A percentile compares a stretch with the other conserved stretches of the same genome.
These are phyloP conservation scores for Platalea minor DNA, from an alignment of 2,797 vertebrate genomes.

Conservation along the genomic window DNA sequence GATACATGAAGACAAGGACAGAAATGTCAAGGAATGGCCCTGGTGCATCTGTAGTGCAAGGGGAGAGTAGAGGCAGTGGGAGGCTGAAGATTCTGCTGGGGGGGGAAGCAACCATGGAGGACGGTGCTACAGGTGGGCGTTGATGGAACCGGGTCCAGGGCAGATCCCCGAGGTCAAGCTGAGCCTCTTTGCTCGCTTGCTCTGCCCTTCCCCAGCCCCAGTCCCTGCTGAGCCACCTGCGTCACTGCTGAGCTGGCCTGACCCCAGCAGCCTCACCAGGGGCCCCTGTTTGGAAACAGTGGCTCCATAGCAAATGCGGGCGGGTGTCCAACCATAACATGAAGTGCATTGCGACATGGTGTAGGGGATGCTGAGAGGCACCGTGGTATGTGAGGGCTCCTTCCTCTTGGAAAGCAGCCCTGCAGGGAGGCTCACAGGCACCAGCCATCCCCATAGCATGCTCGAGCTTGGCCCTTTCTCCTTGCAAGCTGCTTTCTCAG, in stretches of 20 bases:
- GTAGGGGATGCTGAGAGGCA: not conserved
- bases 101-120: not conserved
- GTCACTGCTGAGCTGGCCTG: not conserved
- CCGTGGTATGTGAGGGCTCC: not conserved
- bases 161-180: not conserved
- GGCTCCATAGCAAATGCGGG: not conserved
- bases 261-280: not conserved
- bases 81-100: not conserved
- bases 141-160: not conserved
- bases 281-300: not conserved
- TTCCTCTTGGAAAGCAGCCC: not conserved
- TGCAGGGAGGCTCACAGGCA: fast-evolving
- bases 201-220: not conserved
- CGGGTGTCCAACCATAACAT: not conserved
- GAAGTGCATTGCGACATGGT: fast-evolving
- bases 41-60: not conserved
- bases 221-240: not conserved
- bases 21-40: not conserved
- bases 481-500: not conserved
- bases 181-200: not conserved
- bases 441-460: fast-evolving
- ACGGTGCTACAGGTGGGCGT: fast-evolving
- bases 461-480: not conserved
- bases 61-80: no score
- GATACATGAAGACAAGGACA: not conserved